A percentile compares a stretch with the other conserved stretches of the same genome.
These are phyloP conservation scores for Tipula lateralis DNA, from an alignment of 2,888 invertebrate genomes.

Conservation along the genomic window DNA sequence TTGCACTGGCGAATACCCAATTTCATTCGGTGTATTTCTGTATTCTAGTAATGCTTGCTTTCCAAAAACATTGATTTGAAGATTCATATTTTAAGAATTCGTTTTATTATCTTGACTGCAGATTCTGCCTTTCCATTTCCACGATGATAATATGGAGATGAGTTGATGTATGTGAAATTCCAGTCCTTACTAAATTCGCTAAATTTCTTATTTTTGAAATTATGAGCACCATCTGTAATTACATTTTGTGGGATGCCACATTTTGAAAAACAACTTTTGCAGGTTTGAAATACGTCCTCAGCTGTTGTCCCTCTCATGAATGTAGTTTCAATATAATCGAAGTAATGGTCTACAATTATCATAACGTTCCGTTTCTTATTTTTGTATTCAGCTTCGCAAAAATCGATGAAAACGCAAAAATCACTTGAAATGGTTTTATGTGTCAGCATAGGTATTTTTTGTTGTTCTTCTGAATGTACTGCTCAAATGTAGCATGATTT, in stretches of 20 bases:
- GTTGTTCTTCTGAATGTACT: background rate
- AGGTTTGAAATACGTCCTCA: background rate
- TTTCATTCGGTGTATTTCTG: too few relatives aligned
- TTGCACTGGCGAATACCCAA: background rate
- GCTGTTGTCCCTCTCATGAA: background rate
- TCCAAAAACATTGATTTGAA: too few relatives aligned
- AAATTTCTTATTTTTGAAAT: background rate
- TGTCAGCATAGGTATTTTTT: background rate
- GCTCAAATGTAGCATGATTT: background rate
- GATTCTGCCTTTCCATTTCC: background rate
- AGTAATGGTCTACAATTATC: background rate
- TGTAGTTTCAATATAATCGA: background rate
- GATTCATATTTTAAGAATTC: background rate
- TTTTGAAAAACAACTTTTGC: background rate
- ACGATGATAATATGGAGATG: background rate
- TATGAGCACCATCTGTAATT: too few relatives aligned
- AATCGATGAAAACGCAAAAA: background rate
- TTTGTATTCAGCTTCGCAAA: background rate
- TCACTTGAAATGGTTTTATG: background rate
- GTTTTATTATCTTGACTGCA: background rate
- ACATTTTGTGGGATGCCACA: too few relatives aligned
- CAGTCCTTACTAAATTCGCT: background rate
- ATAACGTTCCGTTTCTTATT: background rate
- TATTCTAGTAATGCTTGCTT: too few relatives aligned
- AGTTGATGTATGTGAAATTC: background rate